Base-by-base conservation (phyloP, 2,797 vertebrate species). In the Harpagifer antarcticus region DNA sequence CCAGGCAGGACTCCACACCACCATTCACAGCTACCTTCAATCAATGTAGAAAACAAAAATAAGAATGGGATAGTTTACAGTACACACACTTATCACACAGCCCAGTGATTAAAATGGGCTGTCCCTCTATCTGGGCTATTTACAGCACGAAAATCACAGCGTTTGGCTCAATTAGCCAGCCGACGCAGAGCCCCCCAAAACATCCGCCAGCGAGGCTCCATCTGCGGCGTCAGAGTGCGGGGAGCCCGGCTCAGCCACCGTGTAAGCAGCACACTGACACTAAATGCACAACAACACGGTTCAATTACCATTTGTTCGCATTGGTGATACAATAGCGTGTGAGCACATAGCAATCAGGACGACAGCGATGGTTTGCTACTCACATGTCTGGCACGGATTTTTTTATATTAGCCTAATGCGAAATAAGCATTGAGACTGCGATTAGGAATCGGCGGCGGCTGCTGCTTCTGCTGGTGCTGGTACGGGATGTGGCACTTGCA, bases 371-470 rank as follows among this genome's bases (percentile, higher is more conserved):
- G 86, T 87, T 89, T 88, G 89, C 86, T 95, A 96, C 95, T 96
- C 95, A 96, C 95, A 96, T 95, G 94, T 94, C 94, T 93, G 92
- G 84, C 93, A 91, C 92, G 79, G 92, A 89, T 83, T 80, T 79
- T 64, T 88, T 67, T 61, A 74, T 83, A 84, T 91, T 57, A 83
- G 80, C 81, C 79, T 86, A 82, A 78, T 83, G 90, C 88, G 81
- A 92, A 76, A 81, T 69, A 53, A 88, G 88, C 91, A 83, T 68
- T 82, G 86, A 92, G 87, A 69, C 88, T 83, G 90, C 88, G 80
- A 81, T 83, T 56, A 78, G 83, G 78, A 77, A 58, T 86, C 85
- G 79, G 80, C 86, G 47, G 79, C 80, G 52, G 86, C 76, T 43
- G 76, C 23, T 27, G 23, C 23, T 27, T 3, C 64, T 79, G 84